A percentile compares a stretch with the other conserved stretches of the same genome.
phyloP scores from a whole-genome alignment of 2,888 invertebrate species.

The Dryobotodes eremita region DNA sequence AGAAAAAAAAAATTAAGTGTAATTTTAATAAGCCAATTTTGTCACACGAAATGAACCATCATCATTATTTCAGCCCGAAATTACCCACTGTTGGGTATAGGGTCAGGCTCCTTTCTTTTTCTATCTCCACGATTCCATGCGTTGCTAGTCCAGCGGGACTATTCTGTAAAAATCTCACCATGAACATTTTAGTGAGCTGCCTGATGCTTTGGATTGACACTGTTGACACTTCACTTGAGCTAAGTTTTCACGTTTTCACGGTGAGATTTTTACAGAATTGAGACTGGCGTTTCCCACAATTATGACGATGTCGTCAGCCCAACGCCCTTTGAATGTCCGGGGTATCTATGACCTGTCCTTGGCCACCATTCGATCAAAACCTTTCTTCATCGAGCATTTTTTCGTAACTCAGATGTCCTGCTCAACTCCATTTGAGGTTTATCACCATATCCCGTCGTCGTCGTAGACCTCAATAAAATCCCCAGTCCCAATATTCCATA shows the following conservation, averaged over 20 bases:
- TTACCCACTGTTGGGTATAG: neutral
- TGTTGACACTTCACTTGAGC: neutral
- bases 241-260: neutral
- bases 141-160: neutral
- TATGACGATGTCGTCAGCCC: neutral
- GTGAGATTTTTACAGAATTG: neutral
- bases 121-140: too few species aligned
- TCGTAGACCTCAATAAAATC: neutral
- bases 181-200: neutral
- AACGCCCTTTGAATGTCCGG: neutral
- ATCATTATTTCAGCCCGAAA: neutral
- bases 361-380: neutral
- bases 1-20: neutral
- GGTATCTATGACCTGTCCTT: neutral
- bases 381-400: neutral
- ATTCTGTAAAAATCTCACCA: neutral
- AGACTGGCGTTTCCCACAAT: neutral
- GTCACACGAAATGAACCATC: neutral
- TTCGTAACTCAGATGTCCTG: too few species aligned
- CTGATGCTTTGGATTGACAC: too few species aligned
- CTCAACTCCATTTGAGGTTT: neutral
- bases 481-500: neutral
- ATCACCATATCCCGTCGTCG: too few species aligned
- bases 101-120: neutral
- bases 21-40: neutral